A percentile compares a stretch with the other conserved stretches of the same genome.
phyloP scores from a whole-genome alignment of 2,888 invertebrate species.

The Drosophila mimica region DNA sequence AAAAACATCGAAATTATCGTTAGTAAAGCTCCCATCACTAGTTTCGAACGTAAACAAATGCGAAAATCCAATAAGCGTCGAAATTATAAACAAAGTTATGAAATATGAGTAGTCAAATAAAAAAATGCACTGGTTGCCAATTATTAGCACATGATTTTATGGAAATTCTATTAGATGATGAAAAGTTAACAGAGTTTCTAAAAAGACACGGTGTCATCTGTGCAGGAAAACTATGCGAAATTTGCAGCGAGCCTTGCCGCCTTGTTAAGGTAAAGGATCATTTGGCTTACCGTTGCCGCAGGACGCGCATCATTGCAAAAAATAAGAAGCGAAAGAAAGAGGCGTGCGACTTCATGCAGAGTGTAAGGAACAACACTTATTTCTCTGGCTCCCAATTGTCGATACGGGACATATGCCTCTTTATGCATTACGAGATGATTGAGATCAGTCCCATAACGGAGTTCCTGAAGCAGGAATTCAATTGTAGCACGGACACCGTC shows the following conservation, averaged over 20 bases:
- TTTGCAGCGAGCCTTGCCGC: background rate
- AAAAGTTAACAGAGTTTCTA: background rate
- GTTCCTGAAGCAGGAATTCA: background rate
- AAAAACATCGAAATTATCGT: background rate
- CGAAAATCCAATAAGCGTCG: background rate
- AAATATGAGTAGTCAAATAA: background rate
- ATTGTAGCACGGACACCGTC: background rate
- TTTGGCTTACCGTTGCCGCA: background rate
- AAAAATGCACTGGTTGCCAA: background rate
- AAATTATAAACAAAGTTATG: background rate
- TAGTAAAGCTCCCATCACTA: background rate
- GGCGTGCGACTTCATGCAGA: background rate
- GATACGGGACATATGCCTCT: background rate
- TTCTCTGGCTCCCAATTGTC: constrained; percentile 1
- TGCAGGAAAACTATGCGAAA: background rate
- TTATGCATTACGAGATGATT: background rate
- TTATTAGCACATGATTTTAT: background rate
- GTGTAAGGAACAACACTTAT: background rate
- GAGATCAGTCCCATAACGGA: background rate
- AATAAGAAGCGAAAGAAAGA: background rate
- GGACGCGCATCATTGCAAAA: background rate
- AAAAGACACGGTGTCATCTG: background rate
- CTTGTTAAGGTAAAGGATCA: background rate
- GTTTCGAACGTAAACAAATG: background rate
- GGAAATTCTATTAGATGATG: background rate